Percentiles rank a stretch among this genome's conserved stretches.
phyloP scores from a whole-genome alignment of 2,797 vertebrate genomes.

The Trematomus bernacchii region DNA sequence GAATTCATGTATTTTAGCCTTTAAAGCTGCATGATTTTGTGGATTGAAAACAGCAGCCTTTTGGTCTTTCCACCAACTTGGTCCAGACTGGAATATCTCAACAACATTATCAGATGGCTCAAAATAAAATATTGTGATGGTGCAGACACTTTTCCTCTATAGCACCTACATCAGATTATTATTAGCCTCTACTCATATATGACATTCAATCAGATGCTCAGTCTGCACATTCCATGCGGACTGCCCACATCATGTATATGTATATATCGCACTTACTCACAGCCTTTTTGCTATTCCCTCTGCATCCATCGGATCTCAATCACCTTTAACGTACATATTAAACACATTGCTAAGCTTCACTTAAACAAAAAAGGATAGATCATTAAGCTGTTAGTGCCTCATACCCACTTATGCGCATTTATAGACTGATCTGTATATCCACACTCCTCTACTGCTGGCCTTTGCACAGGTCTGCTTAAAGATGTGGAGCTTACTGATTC shows the following conservation, averaged over 20 bases:
- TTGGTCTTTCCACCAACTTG: background rate
- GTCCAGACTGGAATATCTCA: constrained; percentile 10
- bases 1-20: constrained; percentile 12
- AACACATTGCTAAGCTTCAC: constrained; percentile 10
- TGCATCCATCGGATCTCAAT: constrained; percentile 12
- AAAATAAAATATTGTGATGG: constrained; percentile 5
- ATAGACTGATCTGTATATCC: constrained; percentile 26
- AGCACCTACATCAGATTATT: background rate
- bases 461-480: constrained; percentile 31
- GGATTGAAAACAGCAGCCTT: background rate
- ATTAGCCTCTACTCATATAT: constrained; percentile 9
- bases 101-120: constrained; percentile 19
- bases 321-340: background rate
- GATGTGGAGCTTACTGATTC: constrained; percentile 8
- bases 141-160: constrained; percentile 2
- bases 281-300: constrained; percentile 15
- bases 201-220: background rate
- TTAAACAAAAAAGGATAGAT: constrained; percentile 16
- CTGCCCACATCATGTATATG: constrained; percentile 19
- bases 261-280: constrained; percentile 14
- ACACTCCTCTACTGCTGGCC: constrained; percentile 6
- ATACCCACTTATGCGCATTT: constrained; percentile 39
- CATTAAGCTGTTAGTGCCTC: constrained; percentile 25
- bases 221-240: constrained; percentile 7
- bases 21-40: background rate